phyloP scores from a whole-genome alignment of 2,113 vertebrate genomes.

The Lophotis ruficrista region DNA sequence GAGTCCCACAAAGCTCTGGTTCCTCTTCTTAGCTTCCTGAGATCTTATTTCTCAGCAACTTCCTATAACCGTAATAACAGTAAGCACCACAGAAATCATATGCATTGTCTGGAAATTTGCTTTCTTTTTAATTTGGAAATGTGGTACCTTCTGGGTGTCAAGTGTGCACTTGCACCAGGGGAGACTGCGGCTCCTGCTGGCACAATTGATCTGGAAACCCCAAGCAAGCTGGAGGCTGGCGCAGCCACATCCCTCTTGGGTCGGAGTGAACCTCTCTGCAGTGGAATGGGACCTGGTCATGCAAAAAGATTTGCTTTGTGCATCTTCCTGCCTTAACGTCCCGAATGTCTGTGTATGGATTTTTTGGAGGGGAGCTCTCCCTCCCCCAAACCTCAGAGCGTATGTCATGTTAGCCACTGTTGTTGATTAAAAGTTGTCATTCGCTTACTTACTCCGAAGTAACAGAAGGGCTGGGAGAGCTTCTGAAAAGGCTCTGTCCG shows the following conservation, averaged over 20 bases:
- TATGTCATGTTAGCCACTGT: not conserved
- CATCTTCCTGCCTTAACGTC: not conserved
- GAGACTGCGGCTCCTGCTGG: not conserved
- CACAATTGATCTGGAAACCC: not conserved
- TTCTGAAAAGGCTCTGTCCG: not conserved
- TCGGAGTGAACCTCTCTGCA: not conserved
- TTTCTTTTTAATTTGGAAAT: not conserved
- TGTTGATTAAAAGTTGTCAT: not conserved
- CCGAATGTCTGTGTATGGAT: not conserved
- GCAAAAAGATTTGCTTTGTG: not conserved
- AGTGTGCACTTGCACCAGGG: not conserved
- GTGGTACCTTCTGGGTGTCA: not conserved
- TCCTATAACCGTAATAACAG: not conserved
- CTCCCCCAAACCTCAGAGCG: not conserved
- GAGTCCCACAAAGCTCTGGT: not conserved
- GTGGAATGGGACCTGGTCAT: accelerated
- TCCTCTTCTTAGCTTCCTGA: conserved; percentile 33
- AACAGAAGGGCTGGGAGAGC: not conserved
- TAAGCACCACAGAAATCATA: not conserved
- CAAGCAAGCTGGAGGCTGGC: not conserved
- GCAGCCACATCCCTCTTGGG: not conserved
- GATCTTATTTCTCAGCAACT: not conserved
- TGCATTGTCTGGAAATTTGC: not conserved
- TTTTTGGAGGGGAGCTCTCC: not conserved
- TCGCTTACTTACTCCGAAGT: too few relatives aligned